Conservation (phyloP, 2,797 vertebrate genomes). For the Spinibarbus caldwelli region DNA sequence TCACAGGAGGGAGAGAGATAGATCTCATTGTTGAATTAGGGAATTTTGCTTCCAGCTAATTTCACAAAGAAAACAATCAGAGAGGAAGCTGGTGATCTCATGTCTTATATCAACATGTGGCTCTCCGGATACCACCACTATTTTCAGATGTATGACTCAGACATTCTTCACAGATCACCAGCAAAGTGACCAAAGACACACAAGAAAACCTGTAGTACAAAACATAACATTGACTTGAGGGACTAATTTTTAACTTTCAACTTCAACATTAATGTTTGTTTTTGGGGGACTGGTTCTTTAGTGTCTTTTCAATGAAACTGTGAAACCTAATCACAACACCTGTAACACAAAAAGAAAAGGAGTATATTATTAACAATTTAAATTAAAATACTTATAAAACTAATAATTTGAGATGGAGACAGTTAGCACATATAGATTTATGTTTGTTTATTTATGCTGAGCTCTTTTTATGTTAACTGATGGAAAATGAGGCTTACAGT, state of each 20-base stretch:
- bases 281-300: background rate
- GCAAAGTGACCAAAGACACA: constrained; percentile 51
- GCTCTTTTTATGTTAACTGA: background rate
- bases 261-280: constrained; percentile 26
- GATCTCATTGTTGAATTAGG: constrained; percentile 44
- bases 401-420: background rate
- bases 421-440: background rate
- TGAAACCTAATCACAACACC: background rate
- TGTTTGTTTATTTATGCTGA: background rate
- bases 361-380: too few species aligned
- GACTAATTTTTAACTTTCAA: constrained; percentile 36
- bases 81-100: constrained; percentile 77
- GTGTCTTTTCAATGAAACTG: background rate
- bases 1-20: background rate
- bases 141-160: constrained; percentile 66
- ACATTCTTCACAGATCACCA: constrained; percentile 62
- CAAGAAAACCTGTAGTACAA: constrained; percentile 8
- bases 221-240: background rate
- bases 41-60: constrained; percentile 59
- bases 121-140: constrained; percentile 71
- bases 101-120: constrained; percentile 66
- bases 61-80: constrained; percentile 63
- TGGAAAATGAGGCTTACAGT: background rate
- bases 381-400: background rate
- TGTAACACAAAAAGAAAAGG: background rate